Conservation (phyloP, 2,113 vertebrate species). For the Ancistrus triradiatus region DNA sequence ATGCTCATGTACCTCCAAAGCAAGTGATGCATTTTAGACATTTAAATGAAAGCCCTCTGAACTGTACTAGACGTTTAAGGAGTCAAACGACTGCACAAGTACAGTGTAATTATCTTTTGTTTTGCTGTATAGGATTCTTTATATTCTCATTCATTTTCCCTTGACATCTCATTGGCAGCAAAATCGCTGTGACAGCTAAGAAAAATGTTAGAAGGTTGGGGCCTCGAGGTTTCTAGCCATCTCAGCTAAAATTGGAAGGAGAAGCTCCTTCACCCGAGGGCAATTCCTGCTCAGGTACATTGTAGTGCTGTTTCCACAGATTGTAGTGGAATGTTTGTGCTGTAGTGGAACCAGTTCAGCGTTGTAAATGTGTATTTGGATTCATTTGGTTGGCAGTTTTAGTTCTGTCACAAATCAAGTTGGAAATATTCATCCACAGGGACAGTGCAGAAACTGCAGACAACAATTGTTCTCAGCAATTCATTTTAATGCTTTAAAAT, state of each 20-base stretch:
- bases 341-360: slow-evolving; percentile 42
- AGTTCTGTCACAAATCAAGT: slow-evolving; percentile 6
- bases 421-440: background rate
- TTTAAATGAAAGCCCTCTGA: background rate
- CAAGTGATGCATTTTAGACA: background rate
- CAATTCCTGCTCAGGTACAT: slow-evolving; percentile 42
- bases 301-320: slow-evolving; percentile 26
- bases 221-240: background rate
- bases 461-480: too few species aligned
- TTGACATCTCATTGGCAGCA: slow-evolving; percentile 20
- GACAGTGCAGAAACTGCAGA: too few species aligned
- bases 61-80: background rate
- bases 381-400: slow-evolving; percentile 11
- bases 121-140: slow-evolving; percentile 20
- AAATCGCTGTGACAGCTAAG: slow-evolving; percentile 27
- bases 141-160: slow-evolving; percentile 11
- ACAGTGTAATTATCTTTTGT: slow-evolving; percentile 12
- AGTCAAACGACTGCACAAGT: background rate
- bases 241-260: slow-evolving; percentile 40
- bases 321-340: slow-evolving; percentile 34
- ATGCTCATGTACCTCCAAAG: background rate
- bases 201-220: slow-evolving; percentile 13
- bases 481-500: too few species aligned
- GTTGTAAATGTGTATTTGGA: slow-evolving; percentile 35
- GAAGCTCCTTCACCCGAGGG: slow-evolving; percentile 34